phyloP scores from a whole-genome alignment of 2,888 invertebrate species.

The Leptogaster cylindrica region DNA sequence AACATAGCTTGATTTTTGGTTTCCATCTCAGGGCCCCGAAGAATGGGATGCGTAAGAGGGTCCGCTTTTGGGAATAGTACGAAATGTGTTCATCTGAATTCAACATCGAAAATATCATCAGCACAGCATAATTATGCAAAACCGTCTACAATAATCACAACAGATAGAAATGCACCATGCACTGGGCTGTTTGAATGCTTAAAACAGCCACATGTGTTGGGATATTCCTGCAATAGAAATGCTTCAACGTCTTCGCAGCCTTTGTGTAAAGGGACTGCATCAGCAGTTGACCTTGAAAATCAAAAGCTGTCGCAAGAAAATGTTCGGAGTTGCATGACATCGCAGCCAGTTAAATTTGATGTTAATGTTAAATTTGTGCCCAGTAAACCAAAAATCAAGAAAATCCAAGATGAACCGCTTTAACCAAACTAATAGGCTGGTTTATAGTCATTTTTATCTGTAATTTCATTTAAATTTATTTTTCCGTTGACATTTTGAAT shows the following conservation, averaged over 20 bases:
- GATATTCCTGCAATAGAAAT: conserved; percentile 27
- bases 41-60: conserved; percentile 49
- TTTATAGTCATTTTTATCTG: conserved; percentile 20
- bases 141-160: conserved; percentile 1
- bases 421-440: neutral
- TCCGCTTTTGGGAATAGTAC: conserved; percentile 50
- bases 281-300: neutral
- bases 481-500: neutral
- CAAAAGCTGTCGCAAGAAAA: conserved; percentile 43
- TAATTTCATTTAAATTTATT: neutral
- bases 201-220: conserved; percentile 61
- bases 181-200: conserved; percentile 60
- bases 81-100: conserved; percentile 23
- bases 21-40: conserved; percentile 48
- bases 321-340: conserved; percentile 44
- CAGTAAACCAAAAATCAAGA: conserved; percentile 60
- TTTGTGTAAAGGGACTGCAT: conserved; percentile 16
- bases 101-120: conserved; percentile 19
- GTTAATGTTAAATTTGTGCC: conserved; percentile 78
- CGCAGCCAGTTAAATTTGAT: conserved; percentile 74
- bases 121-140: neutral
- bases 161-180: conserved; percentile 49
- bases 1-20: conserved; percentile 53
- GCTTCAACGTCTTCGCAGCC: conserved; percentile 41
- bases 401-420: conserved; percentile 38